Evolutionary conservation across 2,797 vertebrate species (phyloP).

Genomic region (Bufotes viridis): DNA sequence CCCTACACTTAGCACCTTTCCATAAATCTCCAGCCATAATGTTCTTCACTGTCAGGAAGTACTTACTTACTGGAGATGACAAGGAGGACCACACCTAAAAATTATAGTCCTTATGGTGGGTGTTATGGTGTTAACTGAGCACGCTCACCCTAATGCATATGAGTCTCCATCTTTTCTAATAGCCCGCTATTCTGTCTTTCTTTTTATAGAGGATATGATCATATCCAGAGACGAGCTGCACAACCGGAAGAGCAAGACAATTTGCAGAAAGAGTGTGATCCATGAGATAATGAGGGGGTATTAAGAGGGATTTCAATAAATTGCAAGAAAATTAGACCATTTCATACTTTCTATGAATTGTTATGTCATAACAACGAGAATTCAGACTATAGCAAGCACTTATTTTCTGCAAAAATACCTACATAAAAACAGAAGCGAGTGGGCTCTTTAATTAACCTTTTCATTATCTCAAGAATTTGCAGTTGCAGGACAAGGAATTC

Average conservation of each 20-base stretch:
- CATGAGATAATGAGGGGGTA: neutral
- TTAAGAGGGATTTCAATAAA: slow-evolving; percentile 1
- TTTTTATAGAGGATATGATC: slow-evolving; percentile 14
- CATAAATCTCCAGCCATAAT: slow-evolving; percentile 8
- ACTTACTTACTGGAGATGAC: slow-evolving; percentile 26
- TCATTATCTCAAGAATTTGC: neutral
- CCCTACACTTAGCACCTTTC: neutral
- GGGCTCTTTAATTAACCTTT: neutral
- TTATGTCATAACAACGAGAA: neutral
- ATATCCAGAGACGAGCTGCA: neutral
- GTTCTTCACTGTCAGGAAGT: neutral
- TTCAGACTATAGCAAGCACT: neutral
- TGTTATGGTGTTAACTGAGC: slow-evolving; percentile 27
- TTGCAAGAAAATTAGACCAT: neutral
- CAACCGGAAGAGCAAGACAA: slow-evolving; percentile 9
- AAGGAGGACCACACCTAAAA: slow-evolving; percentile 8
- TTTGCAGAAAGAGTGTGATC: neutral
- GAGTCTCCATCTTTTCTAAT: slow-evolving; percentile 7
- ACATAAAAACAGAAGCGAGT: neutral
- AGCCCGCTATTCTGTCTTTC: neutral
- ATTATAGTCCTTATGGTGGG: slow-evolving; percentile 15
- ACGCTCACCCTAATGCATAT: neutral
- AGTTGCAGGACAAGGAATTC: neutral
- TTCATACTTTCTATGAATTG: neutral
- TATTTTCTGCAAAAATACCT: neutral